Evolutionary conservation across 2,888 invertebrate genomes (phyloP).

Genomic region (Harmothoe impar): DNA sequence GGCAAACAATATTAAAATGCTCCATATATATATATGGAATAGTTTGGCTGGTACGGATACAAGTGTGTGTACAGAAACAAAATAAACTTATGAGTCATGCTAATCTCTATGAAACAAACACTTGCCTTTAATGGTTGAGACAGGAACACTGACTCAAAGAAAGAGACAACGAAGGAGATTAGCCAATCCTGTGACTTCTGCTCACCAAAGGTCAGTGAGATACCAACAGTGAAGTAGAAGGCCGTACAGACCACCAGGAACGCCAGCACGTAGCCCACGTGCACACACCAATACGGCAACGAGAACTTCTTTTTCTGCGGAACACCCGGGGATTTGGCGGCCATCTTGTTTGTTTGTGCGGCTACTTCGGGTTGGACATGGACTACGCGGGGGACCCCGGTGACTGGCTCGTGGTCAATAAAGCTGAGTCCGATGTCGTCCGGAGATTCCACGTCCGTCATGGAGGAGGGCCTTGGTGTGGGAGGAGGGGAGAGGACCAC

Average conservation of each 20-base stretch:
- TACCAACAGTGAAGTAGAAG: slow-evolving; percentile 67
- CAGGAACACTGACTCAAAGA: slow-evolving; percentile 68
- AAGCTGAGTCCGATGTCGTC: slow-evolving; percentile 22
- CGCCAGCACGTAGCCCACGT: slow-evolving; percentile 66
- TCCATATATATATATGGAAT: too few species aligned
- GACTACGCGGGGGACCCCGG: neutral
- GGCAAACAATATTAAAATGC: too few species aligned
- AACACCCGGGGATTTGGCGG: too few species aligned
- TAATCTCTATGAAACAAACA: too few species aligned
- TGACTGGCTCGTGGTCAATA: neutral
- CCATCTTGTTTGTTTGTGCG: neutral
- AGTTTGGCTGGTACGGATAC: too few species aligned
- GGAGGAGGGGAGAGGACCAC: neutral
- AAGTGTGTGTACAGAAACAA: too few species aligned
- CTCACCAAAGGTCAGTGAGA: slow-evolving; percentile 70
- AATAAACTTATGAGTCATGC: too few species aligned
- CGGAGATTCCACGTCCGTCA: neutral
- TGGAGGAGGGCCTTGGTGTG: neutral
- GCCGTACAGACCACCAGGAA: slow-evolving; percentile 63
- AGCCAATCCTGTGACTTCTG: slow-evolving; percentile 67
- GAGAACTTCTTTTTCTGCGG: slow-evolving; percentile 62
- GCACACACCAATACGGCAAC: slow-evolving; percentile 66
- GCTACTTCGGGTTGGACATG: neutral
- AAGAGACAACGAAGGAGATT: slow-evolving; percentile 66
- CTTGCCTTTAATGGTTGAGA: slow-evolving; percentile 71